Evolutionary conservation across 1,140 invertebrate species (phyloP).

Genomic region (Lamellibrachia luymesi): DNA sequence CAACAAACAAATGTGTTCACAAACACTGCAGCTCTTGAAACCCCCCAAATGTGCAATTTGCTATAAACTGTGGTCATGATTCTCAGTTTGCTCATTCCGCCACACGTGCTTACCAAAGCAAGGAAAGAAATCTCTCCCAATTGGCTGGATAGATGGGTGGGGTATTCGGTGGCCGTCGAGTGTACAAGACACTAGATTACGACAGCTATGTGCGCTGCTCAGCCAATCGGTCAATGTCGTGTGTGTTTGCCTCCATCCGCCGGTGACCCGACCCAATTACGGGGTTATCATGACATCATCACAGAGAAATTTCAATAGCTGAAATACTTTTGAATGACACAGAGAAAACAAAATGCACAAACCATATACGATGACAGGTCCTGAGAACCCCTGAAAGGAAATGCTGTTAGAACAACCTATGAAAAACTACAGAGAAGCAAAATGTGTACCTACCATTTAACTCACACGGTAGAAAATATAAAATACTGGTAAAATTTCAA

Average conservation of each 20-base stretch:
- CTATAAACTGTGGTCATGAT: background rate
- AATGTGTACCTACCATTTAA: conserved; percentile 5
- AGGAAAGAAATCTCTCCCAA: background rate
- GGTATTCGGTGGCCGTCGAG: background rate
- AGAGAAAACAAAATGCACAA: conserved; percentile 5
- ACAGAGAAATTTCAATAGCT: conserved; percentile 5
- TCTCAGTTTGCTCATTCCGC: background rate
- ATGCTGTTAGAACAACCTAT: background rate
- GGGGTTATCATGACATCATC: background rate
- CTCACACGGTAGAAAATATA: background rate
- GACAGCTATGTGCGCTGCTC: background rate
- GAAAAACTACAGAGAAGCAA: background rate
- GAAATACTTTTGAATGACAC: background rate
- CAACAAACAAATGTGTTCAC: background rate
- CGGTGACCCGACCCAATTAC: background rate
- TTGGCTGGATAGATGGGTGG: background rate
- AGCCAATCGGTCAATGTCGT: background rate
- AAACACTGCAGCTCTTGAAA: background rate
- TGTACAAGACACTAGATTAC: conserved; percentile 1
- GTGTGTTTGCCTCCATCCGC: background rate
- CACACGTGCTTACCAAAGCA: conserved; percentile 3
- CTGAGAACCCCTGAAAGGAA: background rate
- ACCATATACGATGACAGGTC: background rate
- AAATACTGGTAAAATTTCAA: background rate
- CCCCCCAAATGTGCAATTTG: background rate